Percentiles rank a stretch among this genome's conserved stretches.
Conservation (phyloP, 2,113 vertebrate species). For the Oncorhynchus tshawytscha region DNA sequence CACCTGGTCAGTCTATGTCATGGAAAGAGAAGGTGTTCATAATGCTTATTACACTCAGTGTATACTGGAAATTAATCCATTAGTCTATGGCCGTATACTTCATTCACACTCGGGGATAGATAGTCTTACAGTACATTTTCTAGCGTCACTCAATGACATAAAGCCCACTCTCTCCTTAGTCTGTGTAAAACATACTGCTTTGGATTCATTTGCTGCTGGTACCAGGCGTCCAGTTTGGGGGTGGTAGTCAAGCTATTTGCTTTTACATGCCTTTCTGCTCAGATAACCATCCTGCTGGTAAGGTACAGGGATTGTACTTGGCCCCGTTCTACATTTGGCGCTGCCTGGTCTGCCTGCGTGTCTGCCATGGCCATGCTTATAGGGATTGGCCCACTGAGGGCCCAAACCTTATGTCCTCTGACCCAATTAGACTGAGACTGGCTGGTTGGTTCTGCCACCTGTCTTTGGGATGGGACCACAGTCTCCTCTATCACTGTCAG, state of each 20-base stretch:
- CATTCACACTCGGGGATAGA: too few relatives aligned
- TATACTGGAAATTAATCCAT: too few relatives aligned
- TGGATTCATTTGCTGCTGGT: slow-evolving; percentile 27
- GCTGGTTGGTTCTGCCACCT: neutral
- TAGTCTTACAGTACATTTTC: neutral
- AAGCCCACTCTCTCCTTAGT: neutral
- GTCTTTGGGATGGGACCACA: neutral
- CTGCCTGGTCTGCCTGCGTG: neutral
- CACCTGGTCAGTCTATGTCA: too few relatives aligned
- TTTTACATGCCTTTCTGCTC: slow-evolving; percentile 36
- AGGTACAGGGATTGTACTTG: neutral
- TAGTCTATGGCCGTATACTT: too few relatives aligned
- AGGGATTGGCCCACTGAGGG: neutral
- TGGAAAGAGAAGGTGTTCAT: too few relatives aligned
- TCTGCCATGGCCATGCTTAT: neutral
- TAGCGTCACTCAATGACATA: neutral
- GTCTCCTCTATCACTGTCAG: neutral
- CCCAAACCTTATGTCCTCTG: neutral
- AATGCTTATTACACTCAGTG: too few relatives aligned
- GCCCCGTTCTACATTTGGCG: neutral
- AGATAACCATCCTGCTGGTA: slow-evolving; percentile 43
- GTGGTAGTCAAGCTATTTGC: slow-evolving; percentile 29
- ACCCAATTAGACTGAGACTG: neutral
- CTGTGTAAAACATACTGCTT: neutral
- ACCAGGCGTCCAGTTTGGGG: slow-evolving; percentile 26